Percentiles rank a stretch among this genome's conserved stretches.
These are phyloP conservation scores for Drosophila hamatofila DNA, from an alignment of 2,888 invertebrate genomes.

Conservation along the genomic window DNA sequence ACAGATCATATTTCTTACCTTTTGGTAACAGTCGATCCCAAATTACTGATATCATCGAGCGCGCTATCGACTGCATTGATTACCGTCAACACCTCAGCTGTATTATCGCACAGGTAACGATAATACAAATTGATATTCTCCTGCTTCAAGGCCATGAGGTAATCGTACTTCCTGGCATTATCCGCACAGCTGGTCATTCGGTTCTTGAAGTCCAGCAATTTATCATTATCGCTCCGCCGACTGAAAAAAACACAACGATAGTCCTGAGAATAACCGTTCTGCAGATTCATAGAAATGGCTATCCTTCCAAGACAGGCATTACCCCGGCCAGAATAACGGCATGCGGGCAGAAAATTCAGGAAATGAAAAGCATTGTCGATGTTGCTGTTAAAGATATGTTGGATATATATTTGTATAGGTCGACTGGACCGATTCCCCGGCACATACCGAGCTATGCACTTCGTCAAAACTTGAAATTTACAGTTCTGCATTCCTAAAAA, in stretches of 20 bases:
- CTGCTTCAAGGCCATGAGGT: constrained; percentile 21
- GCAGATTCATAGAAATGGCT: neutral
- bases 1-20: constrained; percentile 9
- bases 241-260: neutral
- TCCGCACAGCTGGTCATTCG: constrained; percentile 2
- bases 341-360: neutral
- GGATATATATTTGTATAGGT: neutral
- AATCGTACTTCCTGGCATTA: constrained; percentile 33
- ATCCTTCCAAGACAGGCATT: neutral
- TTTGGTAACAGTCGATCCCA: neutral
- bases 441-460: constrained; percentile 31
- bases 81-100: constrained; percentile 20
- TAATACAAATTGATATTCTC: constrained; percentile 28
- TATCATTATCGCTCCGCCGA: neutral
- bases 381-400: neutral
- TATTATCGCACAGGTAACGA: constrained; percentile 30
- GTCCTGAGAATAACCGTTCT: neutral
- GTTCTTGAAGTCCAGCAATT: constrained; percentile 10
- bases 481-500: constrained; percentile 44
- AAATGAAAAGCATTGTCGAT: neutral
- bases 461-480: constrained; percentile 41
- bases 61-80: constrained; percentile 15
- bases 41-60: neutral
- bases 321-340: neutral
- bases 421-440: neutral